These are phyloP conservation scores for Capitulum mitella DNA, from an alignment of 2,888 invertebrate species.

Conservation along the genomic window DNA sequence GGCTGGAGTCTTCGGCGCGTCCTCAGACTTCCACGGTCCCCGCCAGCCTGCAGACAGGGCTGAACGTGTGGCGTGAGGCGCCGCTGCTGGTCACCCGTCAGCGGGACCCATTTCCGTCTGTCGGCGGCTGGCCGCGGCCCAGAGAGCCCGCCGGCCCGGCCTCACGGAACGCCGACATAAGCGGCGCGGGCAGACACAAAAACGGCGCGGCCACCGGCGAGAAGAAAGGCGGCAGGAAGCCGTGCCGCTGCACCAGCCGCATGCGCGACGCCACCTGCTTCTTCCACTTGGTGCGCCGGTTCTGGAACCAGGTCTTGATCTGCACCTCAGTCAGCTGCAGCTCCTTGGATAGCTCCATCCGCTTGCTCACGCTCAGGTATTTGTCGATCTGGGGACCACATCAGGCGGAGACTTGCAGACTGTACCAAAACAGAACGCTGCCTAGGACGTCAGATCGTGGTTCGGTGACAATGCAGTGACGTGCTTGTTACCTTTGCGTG, in stretches of 20 bases:
- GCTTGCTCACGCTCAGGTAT: slow-evolving; percentile 88
- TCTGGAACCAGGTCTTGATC: slow-evolving; percentile 96
- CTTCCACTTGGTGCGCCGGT: slow-evolving; percentile 93
- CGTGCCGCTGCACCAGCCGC: slow-evolving; percentile 81
- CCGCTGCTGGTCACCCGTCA: too few relatives aligned
- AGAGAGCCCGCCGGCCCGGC: neutral
- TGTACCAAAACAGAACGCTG: too few relatives aligned
- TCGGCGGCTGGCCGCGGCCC: neutral
- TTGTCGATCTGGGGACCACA: slow-evolving; percentile 75
- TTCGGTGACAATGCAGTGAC: too few relatives aligned
- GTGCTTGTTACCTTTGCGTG: too few relatives aligned
- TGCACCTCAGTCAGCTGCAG: slow-evolving; percentile 86
- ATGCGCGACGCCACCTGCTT: slow-evolving; percentile 85
- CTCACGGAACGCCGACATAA: neutral
- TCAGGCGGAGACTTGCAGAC: too few relatives aligned
- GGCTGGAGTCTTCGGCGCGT: too few relatives aligned
- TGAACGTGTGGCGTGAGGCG: too few relatives aligned
- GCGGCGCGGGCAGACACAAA: slow-evolving; percentile 30
- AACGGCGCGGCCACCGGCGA: slow-evolving; percentile 33
- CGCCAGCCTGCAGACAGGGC: too few relatives aligned
- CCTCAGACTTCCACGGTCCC: too few relatives aligned
- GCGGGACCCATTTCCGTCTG: too few relatives aligned
- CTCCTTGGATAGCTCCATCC: slow-evolving; percentile 85
- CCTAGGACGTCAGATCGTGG: too few relatives aligned
- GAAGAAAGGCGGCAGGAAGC: slow-evolving; percentile 45